phyloP scores from a whole-genome alignment of 2,797 vertebrate species.

The Pangasius djambal region DNA sequence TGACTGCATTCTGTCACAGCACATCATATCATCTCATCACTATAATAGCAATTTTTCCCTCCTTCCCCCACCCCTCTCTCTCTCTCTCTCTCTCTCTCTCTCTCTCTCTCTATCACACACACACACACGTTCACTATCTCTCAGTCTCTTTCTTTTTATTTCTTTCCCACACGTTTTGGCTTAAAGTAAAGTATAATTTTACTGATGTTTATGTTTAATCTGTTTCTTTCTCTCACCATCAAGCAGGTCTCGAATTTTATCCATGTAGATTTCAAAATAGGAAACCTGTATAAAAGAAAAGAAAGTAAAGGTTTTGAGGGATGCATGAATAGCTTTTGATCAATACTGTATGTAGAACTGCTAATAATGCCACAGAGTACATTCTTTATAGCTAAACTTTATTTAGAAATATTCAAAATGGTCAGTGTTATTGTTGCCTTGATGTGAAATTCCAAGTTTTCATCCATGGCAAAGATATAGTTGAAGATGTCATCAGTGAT shows the following conservation, averaged over 20 bases:
- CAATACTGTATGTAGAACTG: background rate
- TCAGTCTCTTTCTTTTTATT: background rate
- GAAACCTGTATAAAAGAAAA: slow-evolving; percentile 80
- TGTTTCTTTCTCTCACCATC: slow-evolving; percentile 76
- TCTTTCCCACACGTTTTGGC: background rate
- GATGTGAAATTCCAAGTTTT: slow-evolving; percentile 95
- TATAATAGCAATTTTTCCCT: background rate
- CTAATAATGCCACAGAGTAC: background rate
- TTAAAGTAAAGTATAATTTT: background rate
- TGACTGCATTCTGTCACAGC: background rate
- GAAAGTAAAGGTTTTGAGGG: background rate
- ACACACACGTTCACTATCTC: background rate
- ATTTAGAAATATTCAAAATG: background rate
- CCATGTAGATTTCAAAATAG: slow-evolving; percentile 98
- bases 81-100: background rate
- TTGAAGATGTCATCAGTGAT: slow-evolving; percentile 94
- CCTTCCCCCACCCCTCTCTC: background rate
- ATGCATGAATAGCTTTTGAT: background rate
- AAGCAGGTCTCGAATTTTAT: slow-evolving; percentile 94
- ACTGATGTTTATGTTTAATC: background rate
- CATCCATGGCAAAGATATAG: slow-evolving; percentile 94
- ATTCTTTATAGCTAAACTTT: background rate
- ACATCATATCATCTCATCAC: background rate
- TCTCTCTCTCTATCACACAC: no score
- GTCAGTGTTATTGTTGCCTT: slow-evolving; percentile 76